A percentile compares a stretch with the other conserved stretches of the same genome.
Evolutionary conservation across 2,888 invertebrate species (phyloP).

Genomic region (Dinocampus coccinellae): DNA sequence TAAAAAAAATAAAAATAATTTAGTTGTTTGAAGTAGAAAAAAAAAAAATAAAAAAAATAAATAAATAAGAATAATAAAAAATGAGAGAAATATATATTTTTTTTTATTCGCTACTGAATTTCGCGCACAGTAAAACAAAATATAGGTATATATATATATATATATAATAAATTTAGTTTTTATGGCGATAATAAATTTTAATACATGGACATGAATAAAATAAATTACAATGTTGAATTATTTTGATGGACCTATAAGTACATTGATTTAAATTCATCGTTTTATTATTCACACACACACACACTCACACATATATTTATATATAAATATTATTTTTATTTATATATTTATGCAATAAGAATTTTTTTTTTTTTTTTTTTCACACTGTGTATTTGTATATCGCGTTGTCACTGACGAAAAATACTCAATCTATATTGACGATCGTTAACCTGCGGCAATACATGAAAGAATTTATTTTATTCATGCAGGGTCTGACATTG

Average conservation of each 20-base stretch:
- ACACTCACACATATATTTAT: background rate
- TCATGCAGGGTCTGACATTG: slow-evolving; percentile 9
- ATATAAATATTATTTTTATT: background rate
- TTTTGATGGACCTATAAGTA: background rate
- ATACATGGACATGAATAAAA: background rate
- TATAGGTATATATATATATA: too few relatives aligned
- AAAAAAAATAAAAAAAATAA: too few relatives aligned
- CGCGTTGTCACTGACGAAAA: background rate
- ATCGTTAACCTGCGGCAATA: slow-evolving; percentile 30
- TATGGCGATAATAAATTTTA: background rate
- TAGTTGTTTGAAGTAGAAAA: too few relatives aligned
- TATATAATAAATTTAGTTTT: too few relatives aligned
- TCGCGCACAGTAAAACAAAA: background rate
- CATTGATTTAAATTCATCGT: background rate
- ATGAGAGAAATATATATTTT: too few relatives aligned
- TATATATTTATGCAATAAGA: too few relatives aligned
- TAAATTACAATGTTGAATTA: background rate
- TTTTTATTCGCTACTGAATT: background rate
- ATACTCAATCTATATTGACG: background rate
- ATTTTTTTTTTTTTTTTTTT: background rate
- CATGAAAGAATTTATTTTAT: slow-evolving; percentile 34
- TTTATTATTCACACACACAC: background rate
- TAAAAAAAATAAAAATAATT: too few relatives aligned
- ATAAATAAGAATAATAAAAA: too few relatives aligned
- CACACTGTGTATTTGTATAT: background rate